Base-by-base conservation (phyloP, 2,113 vertebrate genomes). In the Australoheros scitulus region DNA sequence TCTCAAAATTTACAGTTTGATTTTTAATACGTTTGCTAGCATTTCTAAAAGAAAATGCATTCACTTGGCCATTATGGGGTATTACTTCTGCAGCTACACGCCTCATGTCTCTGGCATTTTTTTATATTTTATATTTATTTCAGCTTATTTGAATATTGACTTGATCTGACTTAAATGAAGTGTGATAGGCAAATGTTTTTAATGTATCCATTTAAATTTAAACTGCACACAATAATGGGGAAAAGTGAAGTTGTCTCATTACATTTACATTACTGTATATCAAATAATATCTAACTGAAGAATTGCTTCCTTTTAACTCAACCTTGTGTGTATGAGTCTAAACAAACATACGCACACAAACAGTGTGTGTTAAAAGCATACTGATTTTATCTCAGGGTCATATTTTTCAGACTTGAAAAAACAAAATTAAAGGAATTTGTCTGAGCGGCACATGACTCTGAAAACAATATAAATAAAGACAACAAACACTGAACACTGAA, bases 401-500 rank as follows among this genome's bases (percentile, higher is more conserved):
- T 55, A 55, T 72, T 72, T 50, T 14, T 56, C 65, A 72, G 24
- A 70, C 43, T 20, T 1, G 29, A 70, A 9, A 29, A 70, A 70
- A 52, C 47, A 32, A 72, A 32, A 55, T 72, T 55, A 55, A 26
- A 55, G 68, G 68, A 7, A 34, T 0, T 0, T 55, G 13, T 50
- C 15, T 17, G 47, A 72, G 47, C 13, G 18, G 47, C 17, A 55
- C 32, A 11, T 1, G 20, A 72, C 32, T 72, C 47, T 55, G 68
- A 34, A 32, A 72, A 72, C 24, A 11, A 55, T 55, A 8, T 72
- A 55, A 72, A 72, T 52, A 50, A 72, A 72, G 26, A 55, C 68
- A 55, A 72, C 68, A 72, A 55, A 72, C 52, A 55, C 47, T 55
- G 68, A 13, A 72, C 47, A 34, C 18, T 55, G 72, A 80, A 75